Evolutionary conservation across 1,140 invertebrate species (phyloP), one percentile per base, ranked within the genome.

Genomic region (Sogatella furcifera): DNA sequence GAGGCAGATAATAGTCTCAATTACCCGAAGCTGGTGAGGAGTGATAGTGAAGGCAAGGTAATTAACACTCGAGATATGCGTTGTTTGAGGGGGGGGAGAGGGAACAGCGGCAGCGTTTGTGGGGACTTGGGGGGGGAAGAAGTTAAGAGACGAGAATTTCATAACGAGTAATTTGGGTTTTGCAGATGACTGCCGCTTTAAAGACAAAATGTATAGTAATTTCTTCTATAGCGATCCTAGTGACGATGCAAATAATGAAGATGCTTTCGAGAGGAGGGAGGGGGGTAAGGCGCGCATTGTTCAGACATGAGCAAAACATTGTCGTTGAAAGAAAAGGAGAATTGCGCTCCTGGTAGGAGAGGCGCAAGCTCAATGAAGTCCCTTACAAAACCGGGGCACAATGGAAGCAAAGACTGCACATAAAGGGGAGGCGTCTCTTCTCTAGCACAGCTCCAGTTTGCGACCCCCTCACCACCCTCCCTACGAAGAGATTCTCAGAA

Each of bases 141-240:
- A 53, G 52, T 28, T 31, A 53, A 53, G 22, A 28, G 15, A 31
- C 22, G 54, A 55, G 54, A 55, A 55, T 31, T 55, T 55, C 54
- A 55, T 55, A 55, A 55, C 54, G 54, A 55, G 54, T 55, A 55
- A 55, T 55, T 55, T 55, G 54, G 54, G 54, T 28, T 55, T 55
- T 55, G 54, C 54, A 55, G 54, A 55, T 55, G 54, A 55, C 54
- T 55, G 54, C 54, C 38, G 54, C 54, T 55, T 55, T 55, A n/a
- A 31, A 15, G n/a, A 34, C 24, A 55, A 34, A 55, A 55, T 55
- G 54, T 55, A 55, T 24, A 55, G 54, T 55, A 55, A 55, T 55
- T 55, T 55, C 54, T 55, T 55, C 34, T 55, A 55, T 38, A 55
- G 22, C 22, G 54, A 24, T 24, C 22, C 19, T 17, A 55, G 22